Evolutionary conservation across 2,888 invertebrate species (phyloP).

Genomic region (Nomada fucata): DNA sequence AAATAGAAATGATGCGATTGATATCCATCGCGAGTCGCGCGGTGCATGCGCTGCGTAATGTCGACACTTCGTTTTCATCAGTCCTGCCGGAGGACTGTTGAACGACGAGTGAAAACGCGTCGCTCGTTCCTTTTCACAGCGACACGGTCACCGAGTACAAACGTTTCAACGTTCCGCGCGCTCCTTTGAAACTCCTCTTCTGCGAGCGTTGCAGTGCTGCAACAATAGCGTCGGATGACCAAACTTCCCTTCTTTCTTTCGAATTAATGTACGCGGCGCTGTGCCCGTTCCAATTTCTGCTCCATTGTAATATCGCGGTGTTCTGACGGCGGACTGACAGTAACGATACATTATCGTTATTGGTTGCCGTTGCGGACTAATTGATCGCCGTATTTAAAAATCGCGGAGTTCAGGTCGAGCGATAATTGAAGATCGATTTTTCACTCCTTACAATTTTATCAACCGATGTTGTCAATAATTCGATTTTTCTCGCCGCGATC

Average conservation of each 20-base stretch:
- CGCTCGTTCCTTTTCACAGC: slow-evolving; percentile 11
- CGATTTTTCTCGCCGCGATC: no score
- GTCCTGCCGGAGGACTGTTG: slow-evolving; percentile 34
- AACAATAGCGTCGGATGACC: slow-evolving; percentile 1
- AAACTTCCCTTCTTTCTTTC: background rate
- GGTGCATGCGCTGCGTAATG: background rate
- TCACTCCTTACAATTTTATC: no score
- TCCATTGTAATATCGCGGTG: background rate
- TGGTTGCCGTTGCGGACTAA: no score
- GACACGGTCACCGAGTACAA: slow-evolving; percentile 29
- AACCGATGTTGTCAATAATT: no score
- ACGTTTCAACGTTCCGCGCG: slow-evolving; percentile 18
- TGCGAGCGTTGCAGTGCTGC: background rate
- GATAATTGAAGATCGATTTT: no score
- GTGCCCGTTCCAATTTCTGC: background rate
- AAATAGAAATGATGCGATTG: no score
- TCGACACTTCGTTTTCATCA: background rate
- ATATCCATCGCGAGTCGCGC: no score
- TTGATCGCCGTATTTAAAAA: no score
- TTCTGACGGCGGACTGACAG: background rate
- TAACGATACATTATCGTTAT: no score
- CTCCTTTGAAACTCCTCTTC: background rate
- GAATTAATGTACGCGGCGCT: no score
- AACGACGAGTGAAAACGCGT: slow-evolving; percentile 22
- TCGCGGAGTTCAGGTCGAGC: no score